Conservation (phyloP, 2,113 vertebrate genomes). For the Pterocles burchelli region DNA sequence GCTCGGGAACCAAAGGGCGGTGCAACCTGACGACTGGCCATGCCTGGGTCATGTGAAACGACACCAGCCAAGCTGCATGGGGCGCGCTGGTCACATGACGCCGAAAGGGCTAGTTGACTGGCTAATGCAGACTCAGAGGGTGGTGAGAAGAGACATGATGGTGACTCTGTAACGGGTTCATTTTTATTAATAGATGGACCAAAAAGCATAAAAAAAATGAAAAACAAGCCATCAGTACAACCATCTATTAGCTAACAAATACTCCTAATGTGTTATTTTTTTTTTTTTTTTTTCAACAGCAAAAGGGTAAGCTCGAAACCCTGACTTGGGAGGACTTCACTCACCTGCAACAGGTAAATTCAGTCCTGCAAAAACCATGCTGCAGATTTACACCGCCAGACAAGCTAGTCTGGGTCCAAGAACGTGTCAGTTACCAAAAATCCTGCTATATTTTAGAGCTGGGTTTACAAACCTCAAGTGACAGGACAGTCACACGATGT, state of each 20-base stretch:
- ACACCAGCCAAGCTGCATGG: conserved; percentile 99
- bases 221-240: conserved; percentile 94
- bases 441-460: conserved; percentile 62
- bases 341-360: conserved; percentile 79
- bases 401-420: conserved; percentile 71
- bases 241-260: conserved; percentile 86
- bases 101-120: conserved; percentile 99
- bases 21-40: conserved; percentile 99
- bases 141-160: conserved; percentile 99
- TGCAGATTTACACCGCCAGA: conserved; percentile 71
- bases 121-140: conserved; percentile 98
- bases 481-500: conserved; percentile 24
- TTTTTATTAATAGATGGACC: conserved; percentile 99
- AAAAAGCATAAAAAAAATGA: conserved; percentile 94
- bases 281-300: conserved; percentile 73
- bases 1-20: conserved; percentile 99
- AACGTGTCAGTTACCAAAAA: conserved; percentile 70
- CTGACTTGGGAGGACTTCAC: conserved; percentile 77
- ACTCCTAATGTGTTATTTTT: conserved; percentile 77
- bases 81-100: conserved; percentile 99
- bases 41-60: conserved; percentile 99
- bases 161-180: conserved; percentile 99
- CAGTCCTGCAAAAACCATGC: conserved; percentile 75
- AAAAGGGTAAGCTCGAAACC: conserved; percentile 76
- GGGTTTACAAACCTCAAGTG: conserved; percentile 66